These are phyloP conservation scores for Pachyramphus minor DNA, from an alignment of 2,113 vertebrate species.

Conservation along the genomic window DNA sequence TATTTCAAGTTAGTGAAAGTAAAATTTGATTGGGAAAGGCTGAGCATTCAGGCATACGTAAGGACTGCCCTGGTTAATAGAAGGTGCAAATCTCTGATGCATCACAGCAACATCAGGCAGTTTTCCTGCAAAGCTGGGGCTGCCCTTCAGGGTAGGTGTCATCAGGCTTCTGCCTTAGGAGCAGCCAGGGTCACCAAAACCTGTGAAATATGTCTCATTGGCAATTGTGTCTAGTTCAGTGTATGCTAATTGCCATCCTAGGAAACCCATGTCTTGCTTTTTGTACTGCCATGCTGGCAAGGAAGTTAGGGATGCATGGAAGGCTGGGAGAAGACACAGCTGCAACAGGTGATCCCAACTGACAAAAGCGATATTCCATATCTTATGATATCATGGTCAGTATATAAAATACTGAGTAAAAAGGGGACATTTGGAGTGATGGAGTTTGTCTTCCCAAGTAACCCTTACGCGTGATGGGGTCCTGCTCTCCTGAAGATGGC, in stretches of 20 bases:
- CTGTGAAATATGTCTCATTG: background rate
- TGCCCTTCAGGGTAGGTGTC: accelerated
- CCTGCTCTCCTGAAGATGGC: background rate
- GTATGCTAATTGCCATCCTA: background rate
- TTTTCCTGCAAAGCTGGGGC: background rate
- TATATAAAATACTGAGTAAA: background rate
- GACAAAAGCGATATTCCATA: background rate
- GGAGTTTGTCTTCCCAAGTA: background rate
- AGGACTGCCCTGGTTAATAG: background rate
- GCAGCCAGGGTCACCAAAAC: background rate
- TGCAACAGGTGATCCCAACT: background rate
- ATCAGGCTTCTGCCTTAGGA: background rate
- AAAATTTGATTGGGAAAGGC: background rate
- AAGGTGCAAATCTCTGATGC: background rate
- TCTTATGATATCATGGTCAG: accelerated
- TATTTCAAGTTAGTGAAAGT: background rate
- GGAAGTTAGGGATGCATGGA: too few relatives aligned
- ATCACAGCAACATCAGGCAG: background rate
- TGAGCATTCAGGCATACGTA: background rate
- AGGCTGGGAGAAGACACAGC: background rate
- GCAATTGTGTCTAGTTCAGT: background rate
- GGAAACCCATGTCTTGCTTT: background rate
- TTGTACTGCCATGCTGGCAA: background rate
- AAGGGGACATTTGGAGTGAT: background rate
- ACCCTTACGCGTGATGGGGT: accelerated